phyloP scores from a whole-genome alignment of 2,797 vertebrate species.

The Spinibarbus caldwelli region DNA sequence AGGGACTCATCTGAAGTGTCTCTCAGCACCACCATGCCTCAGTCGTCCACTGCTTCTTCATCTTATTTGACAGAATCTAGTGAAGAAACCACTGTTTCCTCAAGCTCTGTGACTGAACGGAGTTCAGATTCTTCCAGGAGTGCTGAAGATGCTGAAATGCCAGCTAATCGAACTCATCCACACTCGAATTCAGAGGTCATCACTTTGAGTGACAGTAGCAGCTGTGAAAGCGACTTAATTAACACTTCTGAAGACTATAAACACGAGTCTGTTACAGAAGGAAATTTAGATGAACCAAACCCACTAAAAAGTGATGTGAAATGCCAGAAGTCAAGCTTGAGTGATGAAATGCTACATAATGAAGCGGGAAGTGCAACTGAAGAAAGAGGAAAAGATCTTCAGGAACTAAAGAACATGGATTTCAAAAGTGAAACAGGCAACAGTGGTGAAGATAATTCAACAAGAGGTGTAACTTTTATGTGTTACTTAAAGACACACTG shows the following conservation, averaged over 20 bases:
- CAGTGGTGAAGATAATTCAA: background rate
- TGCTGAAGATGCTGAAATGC: constrained; percentile 27
- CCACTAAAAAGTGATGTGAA: background rate
- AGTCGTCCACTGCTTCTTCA: constrained; percentile 33
- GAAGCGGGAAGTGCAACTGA: constrained; percentile 15
- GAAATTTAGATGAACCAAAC: background rate
- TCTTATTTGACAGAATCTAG: constrained; percentile 25
- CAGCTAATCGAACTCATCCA: background rate
- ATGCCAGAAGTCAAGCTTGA: background rate
- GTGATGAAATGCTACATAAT: background rate
- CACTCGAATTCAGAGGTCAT: background rate
- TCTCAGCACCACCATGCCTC: constrained; percentile 53
- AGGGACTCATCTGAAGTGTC: constrained; percentile 43
- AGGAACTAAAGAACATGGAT: background rate
- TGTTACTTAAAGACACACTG: background rate
- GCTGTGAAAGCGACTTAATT: constrained; percentile 29
- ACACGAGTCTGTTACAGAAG: background rate
- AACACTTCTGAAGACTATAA: background rate
- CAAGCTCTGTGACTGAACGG: constrained; percentile 39
- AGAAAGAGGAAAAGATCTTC: constrained; percentile 4
- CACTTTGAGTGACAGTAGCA: constrained; percentile 36
- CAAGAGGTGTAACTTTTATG: constrained; percentile 38
- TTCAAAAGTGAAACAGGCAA: background rate
- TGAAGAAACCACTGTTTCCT: constrained; percentile 7
- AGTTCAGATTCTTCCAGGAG: constrained; percentile 54